A percentile compares a stretch with the other conserved stretches of the same genome.
These are phyloP conservation scores for Pogonocherus hispidulus DNA, from an alignment of 2,888 invertebrate species.

Conservation along the genomic window DNA sequence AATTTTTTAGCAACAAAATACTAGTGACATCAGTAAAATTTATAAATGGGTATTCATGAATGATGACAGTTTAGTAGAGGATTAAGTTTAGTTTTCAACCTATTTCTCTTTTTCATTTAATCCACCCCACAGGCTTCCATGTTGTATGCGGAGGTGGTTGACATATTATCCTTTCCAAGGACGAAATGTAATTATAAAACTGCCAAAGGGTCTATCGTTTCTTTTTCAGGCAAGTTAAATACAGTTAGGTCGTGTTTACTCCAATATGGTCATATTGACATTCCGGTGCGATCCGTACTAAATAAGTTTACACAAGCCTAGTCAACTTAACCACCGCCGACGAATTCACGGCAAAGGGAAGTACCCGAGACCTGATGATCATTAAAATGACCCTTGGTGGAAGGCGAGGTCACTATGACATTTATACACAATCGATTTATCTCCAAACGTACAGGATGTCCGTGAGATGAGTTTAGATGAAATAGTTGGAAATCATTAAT, in stretches of 20 bases:
- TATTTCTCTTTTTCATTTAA: not conserved
- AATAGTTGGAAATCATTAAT: too few species aligned
- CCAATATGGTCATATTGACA: constrained; percentile 21
- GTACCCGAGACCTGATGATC: not conserved
- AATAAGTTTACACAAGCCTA: constrained; percentile 17
- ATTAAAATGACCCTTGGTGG: not conserved
- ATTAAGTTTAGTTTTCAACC: too few species aligned
- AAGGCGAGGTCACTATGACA: not conserved
- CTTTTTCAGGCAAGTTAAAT: constrained; percentile 14
- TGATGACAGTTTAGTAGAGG: too few species aligned
- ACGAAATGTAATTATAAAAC: constrained; percentile 25
- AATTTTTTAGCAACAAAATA: too few species aligned
- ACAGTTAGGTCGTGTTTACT: constrained; percentile 19
- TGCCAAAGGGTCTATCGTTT: constrained; percentile 20
- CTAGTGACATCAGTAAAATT: too few species aligned
- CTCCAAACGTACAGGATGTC: not conserved
- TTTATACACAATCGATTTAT: too few species aligned
- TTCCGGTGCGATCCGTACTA: constrained; percentile 7
- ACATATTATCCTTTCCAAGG: constrained; percentile 7
- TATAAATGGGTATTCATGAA: too few species aligned
- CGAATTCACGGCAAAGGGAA: not conserved
- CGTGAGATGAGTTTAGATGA: not conserved
- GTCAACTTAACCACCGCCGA: not conserved
- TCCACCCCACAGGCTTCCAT: constrained; percentile 35
- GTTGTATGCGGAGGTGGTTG: not conserved